A percentile compares a stretch with the other conserved stretches of the same genome.
These are phyloP conservation scores for Ennomos erosarius DNA, from an alignment of 2,888 invertebrate genomes.

Conservation along the genomic window DNA sequence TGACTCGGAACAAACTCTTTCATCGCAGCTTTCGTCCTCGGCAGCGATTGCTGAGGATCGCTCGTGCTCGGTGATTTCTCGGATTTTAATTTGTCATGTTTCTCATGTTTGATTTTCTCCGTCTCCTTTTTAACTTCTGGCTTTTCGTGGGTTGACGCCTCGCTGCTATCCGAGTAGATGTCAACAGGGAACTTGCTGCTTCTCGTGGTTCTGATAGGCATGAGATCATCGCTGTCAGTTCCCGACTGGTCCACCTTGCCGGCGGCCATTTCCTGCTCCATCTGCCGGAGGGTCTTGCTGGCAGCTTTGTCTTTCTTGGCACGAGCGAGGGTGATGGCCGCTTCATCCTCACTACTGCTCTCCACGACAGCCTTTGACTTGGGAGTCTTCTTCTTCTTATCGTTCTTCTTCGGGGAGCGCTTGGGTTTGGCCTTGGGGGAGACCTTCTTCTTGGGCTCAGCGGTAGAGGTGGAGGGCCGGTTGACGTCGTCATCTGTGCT, in stretches of 20 bases:
- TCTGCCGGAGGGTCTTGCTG: constrained; percentile 88
- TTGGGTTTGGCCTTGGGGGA: constrained; percentile 76
- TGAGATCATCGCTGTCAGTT: constrained; percentile 92
- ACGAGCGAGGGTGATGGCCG: constrained; percentile 66
- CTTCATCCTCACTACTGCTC: constrained; percentile 87
- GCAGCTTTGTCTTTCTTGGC: constrained; percentile 71
- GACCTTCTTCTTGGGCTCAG: constrained; percentile 70
- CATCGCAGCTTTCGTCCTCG: constrained; percentile 93
- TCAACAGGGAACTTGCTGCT: constrained; percentile 87
- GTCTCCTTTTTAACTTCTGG: constrained; percentile 82
- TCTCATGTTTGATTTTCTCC: constrained; percentile 60
- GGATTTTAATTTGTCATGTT: constrained; percentile 83
- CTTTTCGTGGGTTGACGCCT: constrained; percentile 69
- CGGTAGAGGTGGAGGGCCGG: constrained; percentile 51
- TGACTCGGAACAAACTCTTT: constrained; percentile 90
- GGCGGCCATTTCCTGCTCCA: constrained; percentile 90
- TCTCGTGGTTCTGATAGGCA: constrained; percentile 86
- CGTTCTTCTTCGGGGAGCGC: constrained; percentile 68
- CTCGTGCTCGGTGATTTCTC: constrained; percentile 87
- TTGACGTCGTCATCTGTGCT: constrained; percentile 85
- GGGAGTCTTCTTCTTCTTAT: constrained; percentile 80
- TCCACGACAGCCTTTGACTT: constrained; percentile 81
- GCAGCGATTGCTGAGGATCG: constrained; percentile 88
- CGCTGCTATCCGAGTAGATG: constrained; percentile 94
- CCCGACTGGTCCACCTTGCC: constrained; percentile 84